phyloP scores from a whole-genome alignment of 2,113 vertebrate species.

The Mugil cephalus region DNA sequence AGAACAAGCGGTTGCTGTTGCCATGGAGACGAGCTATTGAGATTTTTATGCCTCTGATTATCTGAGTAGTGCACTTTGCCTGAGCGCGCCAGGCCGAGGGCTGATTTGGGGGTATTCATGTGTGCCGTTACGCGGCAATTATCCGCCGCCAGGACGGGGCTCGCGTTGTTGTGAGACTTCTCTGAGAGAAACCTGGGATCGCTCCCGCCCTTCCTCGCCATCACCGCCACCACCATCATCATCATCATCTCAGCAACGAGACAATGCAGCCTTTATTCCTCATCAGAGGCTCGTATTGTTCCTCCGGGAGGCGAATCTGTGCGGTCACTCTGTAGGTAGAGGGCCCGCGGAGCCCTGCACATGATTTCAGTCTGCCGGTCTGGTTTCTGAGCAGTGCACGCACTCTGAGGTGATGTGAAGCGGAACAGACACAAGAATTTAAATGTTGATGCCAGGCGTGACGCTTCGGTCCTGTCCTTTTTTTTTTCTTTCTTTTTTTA shows the following conservation, averaged over 20 bases:
- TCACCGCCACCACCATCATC: neutral
- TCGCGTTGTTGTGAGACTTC: slow-evolving; percentile 43
- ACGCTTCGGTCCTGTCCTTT: slow-evolving; percentile 2
- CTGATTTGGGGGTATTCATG: slow-evolving; percentile 68
- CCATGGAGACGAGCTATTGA: slow-evolving; percentile 66
- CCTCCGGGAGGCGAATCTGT: slow-evolving; percentile 19
- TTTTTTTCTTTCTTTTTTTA: neutral
- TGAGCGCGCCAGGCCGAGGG: slow-evolving; percentile 38
- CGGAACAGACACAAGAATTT: slow-evolving; percentile 45
- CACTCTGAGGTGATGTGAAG: slow-evolving; percentile 30
- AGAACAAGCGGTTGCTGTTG: slow-evolving; percentile 63
- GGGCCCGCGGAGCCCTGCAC: slow-evolving; percentile 3
- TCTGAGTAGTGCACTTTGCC: slow-evolving; percentile 60
- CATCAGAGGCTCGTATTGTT: slow-evolving; percentile 58
- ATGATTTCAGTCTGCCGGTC: slow-evolving; percentile 30
- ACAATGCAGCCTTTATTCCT: slow-evolving; percentile 57
- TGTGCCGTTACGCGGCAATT: slow-evolving; percentile 56
- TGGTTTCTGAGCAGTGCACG: slow-evolving; percentile 25
- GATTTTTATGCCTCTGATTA: slow-evolving; percentile 67
- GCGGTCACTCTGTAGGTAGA: slow-evolving; percentile 39
- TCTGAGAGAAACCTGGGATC: slow-evolving; percentile 48
- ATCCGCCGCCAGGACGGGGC: slow-evolving; percentile 30
- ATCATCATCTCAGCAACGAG: neutral
- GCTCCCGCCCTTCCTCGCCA: slow-evolving; percentile 16
- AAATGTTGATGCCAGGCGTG: slow-evolving; percentile 43